Percentiles rank a stretch among this genome's conserved stretches.
phyloP scores from a whole-genome alignment of 2,888 invertebrate species.

The Sussaba pulchella region DNA sequence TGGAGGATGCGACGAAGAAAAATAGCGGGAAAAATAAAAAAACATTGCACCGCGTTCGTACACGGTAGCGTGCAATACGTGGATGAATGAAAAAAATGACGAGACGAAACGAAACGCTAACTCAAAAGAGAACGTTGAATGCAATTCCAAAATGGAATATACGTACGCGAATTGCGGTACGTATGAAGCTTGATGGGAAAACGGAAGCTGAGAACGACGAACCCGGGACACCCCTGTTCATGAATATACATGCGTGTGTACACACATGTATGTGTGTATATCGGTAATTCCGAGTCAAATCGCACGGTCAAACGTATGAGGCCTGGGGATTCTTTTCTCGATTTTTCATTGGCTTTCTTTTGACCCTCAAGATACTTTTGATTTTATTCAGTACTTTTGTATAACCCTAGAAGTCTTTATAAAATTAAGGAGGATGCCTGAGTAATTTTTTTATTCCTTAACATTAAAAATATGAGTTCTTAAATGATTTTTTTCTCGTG shows the following conservation, averaged over 20 bases:
- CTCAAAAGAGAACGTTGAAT: conserved; percentile 15
- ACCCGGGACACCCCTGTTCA: conserved; percentile 9
- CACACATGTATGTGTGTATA: neutral
- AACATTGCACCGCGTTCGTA: conserved; percentile 23
- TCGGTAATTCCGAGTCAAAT: too few species aligned
- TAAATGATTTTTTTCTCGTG: too few species aligned
- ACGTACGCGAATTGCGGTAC: conserved; percentile 31
- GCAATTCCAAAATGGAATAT: conserved; percentile 40
- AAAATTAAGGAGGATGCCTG: too few species aligned
- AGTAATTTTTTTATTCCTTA: too few species aligned
- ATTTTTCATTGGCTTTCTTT: too few species aligned
- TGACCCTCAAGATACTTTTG: too few species aligned
- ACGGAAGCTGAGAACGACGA: conserved; percentile 1
- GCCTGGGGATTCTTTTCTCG: too few species aligned
- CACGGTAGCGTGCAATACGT: neutral
- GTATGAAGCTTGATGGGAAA: neutral
- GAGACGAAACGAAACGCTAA: conserved; percentile 49
- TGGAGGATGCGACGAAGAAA: conserved; percentile 44
- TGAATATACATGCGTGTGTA: neutral
- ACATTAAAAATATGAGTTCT: too few species aligned
- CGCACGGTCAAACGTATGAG: too few species aligned
- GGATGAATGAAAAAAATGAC: conserved; percentile 39
- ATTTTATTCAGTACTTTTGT: too few species aligned
- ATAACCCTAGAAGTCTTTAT: too few species aligned
- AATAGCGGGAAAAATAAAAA: neutral